Percentiles rank a stretch among this genome's conserved stretches.
These are phyloP conservation scores for Morelia viridis DNA, from an alignment of 2,797 vertebrate species.

Conservation along the genomic window DNA sequence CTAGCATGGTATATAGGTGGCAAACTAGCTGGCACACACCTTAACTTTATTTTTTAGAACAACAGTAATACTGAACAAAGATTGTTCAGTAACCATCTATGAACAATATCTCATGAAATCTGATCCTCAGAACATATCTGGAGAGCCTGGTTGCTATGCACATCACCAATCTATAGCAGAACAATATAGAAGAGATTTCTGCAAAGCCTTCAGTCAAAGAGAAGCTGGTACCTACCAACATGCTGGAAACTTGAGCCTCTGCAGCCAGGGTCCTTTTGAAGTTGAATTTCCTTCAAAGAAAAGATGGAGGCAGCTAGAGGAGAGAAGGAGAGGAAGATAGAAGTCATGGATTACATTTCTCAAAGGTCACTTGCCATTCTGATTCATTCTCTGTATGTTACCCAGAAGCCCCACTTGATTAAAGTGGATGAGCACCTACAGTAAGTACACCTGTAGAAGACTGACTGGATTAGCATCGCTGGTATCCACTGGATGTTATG, in stretches of 20 bases:
- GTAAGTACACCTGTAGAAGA: not conserved
- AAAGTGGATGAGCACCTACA: not conserved
- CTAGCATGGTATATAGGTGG: not conserved
- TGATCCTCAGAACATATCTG: not conserved
- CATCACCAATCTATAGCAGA: not conserved
- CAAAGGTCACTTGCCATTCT: not conserved
- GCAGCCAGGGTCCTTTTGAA: constrained; percentile 92
- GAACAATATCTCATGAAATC: not conserved
- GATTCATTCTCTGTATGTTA: not conserved
- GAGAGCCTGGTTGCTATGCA: not conserved
- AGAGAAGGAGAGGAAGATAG: not conserved
- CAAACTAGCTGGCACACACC: not conserved
- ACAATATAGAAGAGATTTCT: not conserved
- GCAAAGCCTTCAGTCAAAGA: not conserved
- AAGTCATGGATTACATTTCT: not conserved
- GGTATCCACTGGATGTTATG: not conserved
- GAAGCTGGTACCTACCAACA: constrained; percentile 75
- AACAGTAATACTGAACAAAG: not conserved
- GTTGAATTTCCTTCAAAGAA: constrained; percentile 89
- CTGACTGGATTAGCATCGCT: not conserved
- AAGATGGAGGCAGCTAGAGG: constrained; percentile 87
- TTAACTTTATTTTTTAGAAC: not conserved
- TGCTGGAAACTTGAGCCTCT: constrained; percentile 88
- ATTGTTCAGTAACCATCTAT: not conserved
- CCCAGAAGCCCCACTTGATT: not conserved